Percentiles rank a stretch among this genome's conserved stretches.
phyloP scores from a whole-genome alignment of 2,888 invertebrate species.

The Nymphalis c-album region DNA sequence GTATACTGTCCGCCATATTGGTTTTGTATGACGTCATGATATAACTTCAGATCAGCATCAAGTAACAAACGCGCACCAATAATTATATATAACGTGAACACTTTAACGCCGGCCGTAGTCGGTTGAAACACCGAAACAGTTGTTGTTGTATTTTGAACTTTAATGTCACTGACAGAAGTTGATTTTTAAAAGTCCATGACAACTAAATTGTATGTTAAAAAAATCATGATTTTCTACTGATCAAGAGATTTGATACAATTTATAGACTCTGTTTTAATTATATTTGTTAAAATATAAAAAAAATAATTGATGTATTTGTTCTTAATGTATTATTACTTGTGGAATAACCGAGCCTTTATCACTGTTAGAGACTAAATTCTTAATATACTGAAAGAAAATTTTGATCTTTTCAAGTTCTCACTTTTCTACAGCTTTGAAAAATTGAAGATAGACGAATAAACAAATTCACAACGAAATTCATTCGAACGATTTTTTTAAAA shows the following conservation, averaged over 20 bases:
- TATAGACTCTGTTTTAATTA: conserved; percentile 13
- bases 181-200: conserved; percentile 5
- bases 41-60: no score
- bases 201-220: background rate
- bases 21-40: background rate
- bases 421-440: background rate
- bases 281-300: conserved; percentile 12
- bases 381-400: background rate
- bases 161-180: conserved; percentile 2
- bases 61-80: no score
- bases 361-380: conserved; percentile 3
- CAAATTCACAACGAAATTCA: no score
- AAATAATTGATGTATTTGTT: conserved; percentile 1
- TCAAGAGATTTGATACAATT: conserved; percentile 19
- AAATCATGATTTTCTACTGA: conserved; percentile 8
- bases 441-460: background rate
- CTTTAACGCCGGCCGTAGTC: background rate
- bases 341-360: background rate
- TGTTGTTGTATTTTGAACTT: conserved; percentile 1
- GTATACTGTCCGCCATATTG: background rate
- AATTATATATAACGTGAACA: background rate
- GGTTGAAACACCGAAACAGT: background rate
- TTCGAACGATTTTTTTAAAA: no score
- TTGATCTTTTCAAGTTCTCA: background rate
- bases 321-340: conserved; percentile 8